These are phyloP conservation scores for Drosophila azteca DNA, from an alignment of 1,140 invertebrate species.

Conservation along the genomic window DNA sequence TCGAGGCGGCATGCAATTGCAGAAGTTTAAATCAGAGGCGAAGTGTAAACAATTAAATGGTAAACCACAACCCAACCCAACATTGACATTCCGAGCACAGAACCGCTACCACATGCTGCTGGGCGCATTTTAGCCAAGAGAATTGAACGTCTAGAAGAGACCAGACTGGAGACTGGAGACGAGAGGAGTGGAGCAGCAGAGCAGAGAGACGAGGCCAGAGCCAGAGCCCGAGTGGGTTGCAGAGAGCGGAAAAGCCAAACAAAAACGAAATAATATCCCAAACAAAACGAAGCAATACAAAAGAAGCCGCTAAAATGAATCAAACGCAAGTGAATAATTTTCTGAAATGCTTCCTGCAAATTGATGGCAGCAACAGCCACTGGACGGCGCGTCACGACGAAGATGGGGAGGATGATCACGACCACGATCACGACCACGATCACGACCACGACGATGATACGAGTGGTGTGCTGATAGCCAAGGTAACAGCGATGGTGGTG, in stretches of 20 bases:
- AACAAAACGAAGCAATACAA: conserved; percentile 31
- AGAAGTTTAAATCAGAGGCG: too few species aligned
- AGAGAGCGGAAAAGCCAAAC: conserved; percentile 38
- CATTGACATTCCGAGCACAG: conserved; percentile 44
- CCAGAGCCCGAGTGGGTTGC: conserved; percentile 20
- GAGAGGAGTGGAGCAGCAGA: neutral
- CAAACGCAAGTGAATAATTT: conserved; percentile 80
- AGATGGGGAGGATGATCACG: conserved; percentile 60
- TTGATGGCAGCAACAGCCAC: conserved; percentile 66
- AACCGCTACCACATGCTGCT: conserved; percentile 29
- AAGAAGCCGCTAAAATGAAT: conserved; percentile 61
- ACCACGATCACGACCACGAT: conserved; percentile 79
- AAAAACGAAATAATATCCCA: conserved; percentile 17
- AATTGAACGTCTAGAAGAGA: conserved; percentile 1
- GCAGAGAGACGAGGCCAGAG: conserved; percentile 9
- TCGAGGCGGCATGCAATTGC: conserved; percentile 24
- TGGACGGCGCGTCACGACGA: conserved; percentile 53
- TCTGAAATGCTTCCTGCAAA: conserved; percentile 80
- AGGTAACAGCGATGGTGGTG: conserved; percentile 89
- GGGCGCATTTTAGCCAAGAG: conserved; percentile 38
- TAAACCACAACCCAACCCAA: conserved; percentile 22
- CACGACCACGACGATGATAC: conserved; percentile 71
- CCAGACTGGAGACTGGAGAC: too few species aligned
- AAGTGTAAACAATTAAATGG: conserved; percentile 22
- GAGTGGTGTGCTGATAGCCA: conserved; percentile 85